Conservation (phyloP, 2,888 invertebrate species). For the Archaeoteleia sp. region DNA sequence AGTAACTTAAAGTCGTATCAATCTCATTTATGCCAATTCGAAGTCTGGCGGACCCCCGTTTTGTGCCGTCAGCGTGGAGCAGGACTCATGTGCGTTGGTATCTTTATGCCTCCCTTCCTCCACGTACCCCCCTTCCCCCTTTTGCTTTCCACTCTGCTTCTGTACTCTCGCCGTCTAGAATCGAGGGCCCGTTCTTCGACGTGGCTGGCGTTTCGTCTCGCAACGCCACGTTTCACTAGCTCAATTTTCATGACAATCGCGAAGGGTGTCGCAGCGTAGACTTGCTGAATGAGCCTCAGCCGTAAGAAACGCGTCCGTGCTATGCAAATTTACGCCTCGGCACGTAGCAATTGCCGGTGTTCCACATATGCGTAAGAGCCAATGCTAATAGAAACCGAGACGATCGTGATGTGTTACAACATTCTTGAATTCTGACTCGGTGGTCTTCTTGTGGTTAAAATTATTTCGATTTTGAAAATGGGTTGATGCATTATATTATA, state of each 20-base stretch:
- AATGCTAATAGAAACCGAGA: no score
- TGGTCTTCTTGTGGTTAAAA: no score
- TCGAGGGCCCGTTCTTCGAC: slow-evolving; percentile 31
- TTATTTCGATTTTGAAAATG: no score
- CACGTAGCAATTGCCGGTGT: slow-evolving; percentile 19
- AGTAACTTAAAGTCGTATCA: slow-evolving; percentile 74
- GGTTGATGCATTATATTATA: no score
- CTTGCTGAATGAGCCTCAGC: slow-evolving; percentile 22
- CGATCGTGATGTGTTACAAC: no score
- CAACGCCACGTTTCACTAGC: slow-evolving; percentile 53
- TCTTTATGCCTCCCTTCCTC: slow-evolving; percentile 6
- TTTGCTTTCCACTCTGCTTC: slow-evolving; percentile 9
- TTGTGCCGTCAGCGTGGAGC: no score
- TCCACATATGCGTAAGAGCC: slow-evolving; percentile 33
- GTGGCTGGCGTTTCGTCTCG: slow-evolving; percentile 35
- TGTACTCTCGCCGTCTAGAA: slow-evolving; percentile 13
- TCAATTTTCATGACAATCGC: slow-evolving; percentile 60
- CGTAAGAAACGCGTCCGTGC: slow-evolving; percentile 24
- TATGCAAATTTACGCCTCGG: slow-evolving; percentile 38
- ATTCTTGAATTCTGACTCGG: no score
- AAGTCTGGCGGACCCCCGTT: slow-evolving; percentile 28
- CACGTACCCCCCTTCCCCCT: slow-evolving; percentile 4
- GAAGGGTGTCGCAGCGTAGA: slow-evolving; percentile 53
- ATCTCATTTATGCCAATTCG: slow-evolving; percentile 74
- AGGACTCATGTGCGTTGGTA: no score